Conservation (phyloP, 2,113 vertebrate species). For the Fulica atra region DNA sequence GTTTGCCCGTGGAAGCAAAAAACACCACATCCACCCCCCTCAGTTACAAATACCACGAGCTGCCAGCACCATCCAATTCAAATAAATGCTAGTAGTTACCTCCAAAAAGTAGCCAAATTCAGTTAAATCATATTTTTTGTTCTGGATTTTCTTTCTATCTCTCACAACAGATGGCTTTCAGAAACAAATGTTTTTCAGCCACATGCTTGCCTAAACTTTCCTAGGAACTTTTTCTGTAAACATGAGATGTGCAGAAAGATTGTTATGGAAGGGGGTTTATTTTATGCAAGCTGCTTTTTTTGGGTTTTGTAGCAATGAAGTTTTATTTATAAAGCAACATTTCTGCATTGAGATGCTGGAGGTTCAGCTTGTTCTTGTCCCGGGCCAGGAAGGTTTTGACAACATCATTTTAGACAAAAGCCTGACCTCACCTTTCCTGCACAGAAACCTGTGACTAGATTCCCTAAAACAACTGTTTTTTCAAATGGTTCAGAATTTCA, state of each 20-base stretch:
- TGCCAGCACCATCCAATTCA: not conserved
- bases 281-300: not conserved
- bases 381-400: not conserved
- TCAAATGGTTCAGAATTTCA: not conserved
- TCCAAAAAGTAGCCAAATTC: constrained; percentile 18
- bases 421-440: not conserved
- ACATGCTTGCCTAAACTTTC: constrained; percentile 1
- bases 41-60: constrained; percentile 51
- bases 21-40: not conserved
- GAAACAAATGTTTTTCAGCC: constrained; percentile 35
- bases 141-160: constrained; percentile 38
- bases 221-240: constrained; percentile 5
- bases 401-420: not conserved
- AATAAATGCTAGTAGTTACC: constrained; percentile 41
- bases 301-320: not conserved
- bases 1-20: constrained; percentile 66
- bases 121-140: constrained; percentile 31
- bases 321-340: not conserved
- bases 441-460: not conserved
- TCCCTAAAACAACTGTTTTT: not conserved
- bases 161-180: constrained; percentile 45
- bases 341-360: not conserved
- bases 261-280: not conserved
- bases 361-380: not conserved
- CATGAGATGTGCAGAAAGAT: not conserved